Evolutionary conservation across 2,888 invertebrate species (phyloP).

Genomic region (Drosophila planitibia): DNA sequence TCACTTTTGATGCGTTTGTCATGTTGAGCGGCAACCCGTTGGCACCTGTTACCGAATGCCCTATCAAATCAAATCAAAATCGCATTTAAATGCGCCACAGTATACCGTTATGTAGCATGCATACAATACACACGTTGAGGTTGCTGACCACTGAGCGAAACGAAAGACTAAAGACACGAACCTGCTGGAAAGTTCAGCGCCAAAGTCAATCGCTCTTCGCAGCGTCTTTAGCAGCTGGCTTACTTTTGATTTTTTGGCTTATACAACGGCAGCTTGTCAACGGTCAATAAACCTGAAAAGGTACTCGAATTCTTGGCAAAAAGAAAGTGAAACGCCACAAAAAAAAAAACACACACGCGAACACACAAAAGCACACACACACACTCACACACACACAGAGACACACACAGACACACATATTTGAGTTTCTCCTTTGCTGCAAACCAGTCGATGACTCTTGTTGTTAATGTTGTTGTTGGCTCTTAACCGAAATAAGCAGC

Average conservation of each 20-base stretch:
- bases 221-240: constrained; percentile 21
- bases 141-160: constrained; percentile 60
- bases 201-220: constrained; percentile 9
- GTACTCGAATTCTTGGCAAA: constrained; percentile 70
- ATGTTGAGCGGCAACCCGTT: constrained; percentile 31
- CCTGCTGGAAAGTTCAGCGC: constrained; percentile 64
- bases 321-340: constrained; percentile 73
- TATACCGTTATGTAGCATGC: constrained; percentile 31
- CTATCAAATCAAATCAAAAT: constrained; percentile 22
- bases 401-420: constrained; percentile 5
- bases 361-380: constrained; percentile 2
- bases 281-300: constrained; percentile 69
- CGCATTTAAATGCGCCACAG: constrained; percentile 65
- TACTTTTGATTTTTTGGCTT: constrained; percentile 29
- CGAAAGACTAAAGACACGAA: constrained; percentile 74
- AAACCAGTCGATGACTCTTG: constrained; percentile 68
- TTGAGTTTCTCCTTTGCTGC: constrained; percentile 65
- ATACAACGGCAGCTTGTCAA: constrained; percentile 8
- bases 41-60: constrained; percentile 63
- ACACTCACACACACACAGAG: constrained; percentile 1
- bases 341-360: constrained; percentile 19
- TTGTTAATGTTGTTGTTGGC: constrained; percentile 4
- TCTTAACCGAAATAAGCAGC: constrained; percentile 39
- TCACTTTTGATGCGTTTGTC: constrained; percentile 36
- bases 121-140: constrained; percentile 23